Evolutionary conservation across 2,113 vertebrate species (phyloP).

Genomic region (Pelusios castaneus): DNA sequence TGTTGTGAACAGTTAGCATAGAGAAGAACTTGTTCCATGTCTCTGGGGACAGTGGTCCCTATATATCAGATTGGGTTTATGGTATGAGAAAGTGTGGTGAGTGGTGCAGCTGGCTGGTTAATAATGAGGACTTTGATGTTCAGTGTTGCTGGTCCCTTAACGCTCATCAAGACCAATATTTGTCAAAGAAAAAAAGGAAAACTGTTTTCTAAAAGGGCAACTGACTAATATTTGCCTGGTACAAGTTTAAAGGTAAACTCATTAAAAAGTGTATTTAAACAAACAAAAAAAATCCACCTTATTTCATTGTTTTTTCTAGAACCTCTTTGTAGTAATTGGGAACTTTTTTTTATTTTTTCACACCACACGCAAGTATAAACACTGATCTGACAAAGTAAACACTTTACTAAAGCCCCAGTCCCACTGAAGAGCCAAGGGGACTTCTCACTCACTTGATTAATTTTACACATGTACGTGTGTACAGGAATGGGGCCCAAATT

Average conservation of each 20-base stretch:
- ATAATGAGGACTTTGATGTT: conserved; percentile 74
- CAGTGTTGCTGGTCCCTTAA: conserved; percentile 52
- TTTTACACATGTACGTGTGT: not conserved
- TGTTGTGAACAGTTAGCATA: conserved; percentile 79
- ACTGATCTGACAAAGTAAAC: conserved; percentile 45
- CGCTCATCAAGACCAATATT: conserved; percentile 67
- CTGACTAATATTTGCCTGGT: conserved; percentile 41
- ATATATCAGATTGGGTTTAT: conserved; percentile 73
- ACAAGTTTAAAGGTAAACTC: conserved; percentile 68
- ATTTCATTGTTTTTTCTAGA: conserved; percentile 1
- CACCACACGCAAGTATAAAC: conserved; percentile 15
- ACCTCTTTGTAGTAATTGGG: conserved; percentile 29
- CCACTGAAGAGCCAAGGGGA: conserved; percentile 6
- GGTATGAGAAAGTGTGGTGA: conserved; percentile 54
- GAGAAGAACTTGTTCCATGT: conserved; percentile 78
- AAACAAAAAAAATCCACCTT: conserved; percentile 17
- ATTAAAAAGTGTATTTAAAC: not conserved
- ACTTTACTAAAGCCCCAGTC: conserved; percentile 41
- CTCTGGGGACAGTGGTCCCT: conserved; percentile 75
- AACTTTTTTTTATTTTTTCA: conserved; percentile 10
- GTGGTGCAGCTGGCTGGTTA: conserved; percentile 69
- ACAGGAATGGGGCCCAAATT: conserved; percentile 2
- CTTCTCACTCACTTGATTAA: not conserved
- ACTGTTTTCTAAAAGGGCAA: conserved; percentile 68
- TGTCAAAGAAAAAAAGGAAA: conserved; percentile 64